Evolutionary conservation across 2,888 invertebrate species (phyloP).

Genomic region (Ctenicera cuprea): DNA sequence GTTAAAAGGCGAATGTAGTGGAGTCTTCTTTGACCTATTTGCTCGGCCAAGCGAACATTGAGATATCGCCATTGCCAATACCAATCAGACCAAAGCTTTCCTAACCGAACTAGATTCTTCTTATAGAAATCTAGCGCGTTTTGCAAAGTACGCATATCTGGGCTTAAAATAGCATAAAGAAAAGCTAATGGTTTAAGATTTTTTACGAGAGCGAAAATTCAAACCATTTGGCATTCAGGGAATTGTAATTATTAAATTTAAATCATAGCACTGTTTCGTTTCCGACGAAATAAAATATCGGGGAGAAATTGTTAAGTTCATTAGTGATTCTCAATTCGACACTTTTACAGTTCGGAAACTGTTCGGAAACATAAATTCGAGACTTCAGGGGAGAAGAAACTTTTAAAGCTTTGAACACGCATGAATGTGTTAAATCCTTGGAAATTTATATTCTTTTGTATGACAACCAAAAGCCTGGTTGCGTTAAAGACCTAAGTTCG

Average conservation of each 20-base stretch:
- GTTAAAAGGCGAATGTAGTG: conserved; percentile 62
- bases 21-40: conserved; percentile 63
- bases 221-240: no score
- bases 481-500: conserved; percentile 50
- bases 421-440: conserved; percentile 53
- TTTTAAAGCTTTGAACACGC: conserved; percentile 48
- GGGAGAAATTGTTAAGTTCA: conserved; percentile 37
- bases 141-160: neutral
- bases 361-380: conserved; percentile 37
- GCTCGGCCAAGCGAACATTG: conserved; percentile 62
- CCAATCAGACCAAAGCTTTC: conserved; percentile 58
- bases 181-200: no score
- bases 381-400: conserved; percentile 32
- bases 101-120: conserved; percentile 39
- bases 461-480: conserved; percentile 53
- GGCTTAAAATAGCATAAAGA: neutral
- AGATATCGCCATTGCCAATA: conserved; percentile 64
- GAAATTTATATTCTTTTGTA: conserved; percentile 54
- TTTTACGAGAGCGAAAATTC: no score
- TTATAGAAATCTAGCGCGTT: conserved; percentile 14
- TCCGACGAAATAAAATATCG: conserved; percentile 4
- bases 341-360: conserved; percentile 38
- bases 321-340: conserved; percentile 40
- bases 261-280: no score
- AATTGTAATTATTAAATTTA: no score